Evolutionary conservation across 2,888 invertebrate genomes (phyloP).

Genomic region (Ormyrus pomaceus): DNA sequence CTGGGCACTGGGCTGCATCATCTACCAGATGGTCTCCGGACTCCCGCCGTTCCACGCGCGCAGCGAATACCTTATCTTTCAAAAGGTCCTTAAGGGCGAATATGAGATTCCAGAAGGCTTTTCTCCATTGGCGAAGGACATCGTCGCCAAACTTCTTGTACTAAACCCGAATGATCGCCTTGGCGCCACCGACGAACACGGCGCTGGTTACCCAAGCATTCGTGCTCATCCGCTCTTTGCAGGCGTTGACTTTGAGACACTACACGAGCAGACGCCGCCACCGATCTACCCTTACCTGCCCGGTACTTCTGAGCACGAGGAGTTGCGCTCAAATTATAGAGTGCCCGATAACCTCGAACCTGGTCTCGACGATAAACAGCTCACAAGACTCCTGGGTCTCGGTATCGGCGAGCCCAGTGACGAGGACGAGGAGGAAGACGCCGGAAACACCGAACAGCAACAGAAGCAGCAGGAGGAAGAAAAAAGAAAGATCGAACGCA

Average conservation of each 20-base stretch:
- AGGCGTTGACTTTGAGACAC: conserved; percentile 88
- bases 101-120: conserved; percentile 96
- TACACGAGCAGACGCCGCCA: conserved; percentile 88
- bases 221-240: conserved; percentile 92
- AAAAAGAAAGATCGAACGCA: conserved; percentile 71
- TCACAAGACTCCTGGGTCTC: conserved; percentile 85
- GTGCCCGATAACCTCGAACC: conserved; percentile 90
- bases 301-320: conserved; percentile 83
- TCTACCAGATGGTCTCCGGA: conserved; percentile 98
- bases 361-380: conserved; percentile 89
- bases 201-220: conserved; percentile 86
- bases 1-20: conserved; percentile 98
- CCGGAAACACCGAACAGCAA: conserved; percentile 35
- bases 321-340: conserved; percentile 81
- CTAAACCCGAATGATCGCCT: conserved; percentile 88
- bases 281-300: conserved; percentile 89
- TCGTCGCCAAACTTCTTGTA: conserved; percentile 90
- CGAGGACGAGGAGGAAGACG: conserved; percentile 54
- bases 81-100: conserved; percentile 93
- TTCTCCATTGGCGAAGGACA: conserved; percentile 88
- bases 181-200: conserved; percentile 85
- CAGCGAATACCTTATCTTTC: conserved; percentile 96
- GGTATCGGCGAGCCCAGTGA: conserved; percentile 78
- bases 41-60: conserved; percentile 93
- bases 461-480: conserved; percentile 53